A percentile compares a stretch with the other conserved stretches of the same genome.
These are phyloP conservation scores for Tonatia bakeri DNA, from an alignment of 2,113 vertebrate species.

Conservation along the genomic window DNA sequence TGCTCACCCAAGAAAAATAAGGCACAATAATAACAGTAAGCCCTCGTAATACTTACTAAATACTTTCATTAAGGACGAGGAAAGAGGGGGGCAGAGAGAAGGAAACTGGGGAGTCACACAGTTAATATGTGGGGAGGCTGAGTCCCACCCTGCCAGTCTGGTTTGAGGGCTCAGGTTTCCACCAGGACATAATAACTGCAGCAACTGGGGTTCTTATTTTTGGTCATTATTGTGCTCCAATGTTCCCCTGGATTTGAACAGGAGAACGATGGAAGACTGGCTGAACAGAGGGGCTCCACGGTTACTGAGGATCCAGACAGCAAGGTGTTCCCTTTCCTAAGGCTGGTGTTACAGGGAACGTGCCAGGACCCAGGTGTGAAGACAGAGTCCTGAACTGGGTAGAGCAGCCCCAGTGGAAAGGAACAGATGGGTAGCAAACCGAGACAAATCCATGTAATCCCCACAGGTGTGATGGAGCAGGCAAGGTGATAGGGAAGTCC, in stretches of 20 bases:
- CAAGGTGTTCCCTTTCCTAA: background rate
- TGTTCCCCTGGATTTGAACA: background rate
- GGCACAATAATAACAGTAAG: too few species aligned
- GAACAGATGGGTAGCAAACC: background rate
- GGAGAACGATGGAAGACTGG: fast-evolving
- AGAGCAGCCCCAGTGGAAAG: background rate
- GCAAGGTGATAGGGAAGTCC: background rate
- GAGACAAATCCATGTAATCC: fast-evolving
- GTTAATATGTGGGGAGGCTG: fast-evolving
- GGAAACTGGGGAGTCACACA: background rate
- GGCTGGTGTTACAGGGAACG: fast-evolving
- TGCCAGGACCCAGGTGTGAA: background rate
- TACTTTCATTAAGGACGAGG: background rate
- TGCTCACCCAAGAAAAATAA: background rate
- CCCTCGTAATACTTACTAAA: background rate
- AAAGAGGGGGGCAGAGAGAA: fast-evolving
- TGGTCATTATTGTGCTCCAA: fast-evolving
- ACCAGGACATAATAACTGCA: fast-evolving
- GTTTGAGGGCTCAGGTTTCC: background rate
- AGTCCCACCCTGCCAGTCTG: background rate
- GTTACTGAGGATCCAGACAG: background rate
- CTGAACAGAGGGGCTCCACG: background rate
- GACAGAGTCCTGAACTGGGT: background rate
- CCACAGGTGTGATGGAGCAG: fast-evolving
- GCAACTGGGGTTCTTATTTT: fast-evolving